These are phyloP conservation scores for Poecilia velifera DNA, from an alignment of 2,797 vertebrate species.

Conservation along the genomic window DNA sequence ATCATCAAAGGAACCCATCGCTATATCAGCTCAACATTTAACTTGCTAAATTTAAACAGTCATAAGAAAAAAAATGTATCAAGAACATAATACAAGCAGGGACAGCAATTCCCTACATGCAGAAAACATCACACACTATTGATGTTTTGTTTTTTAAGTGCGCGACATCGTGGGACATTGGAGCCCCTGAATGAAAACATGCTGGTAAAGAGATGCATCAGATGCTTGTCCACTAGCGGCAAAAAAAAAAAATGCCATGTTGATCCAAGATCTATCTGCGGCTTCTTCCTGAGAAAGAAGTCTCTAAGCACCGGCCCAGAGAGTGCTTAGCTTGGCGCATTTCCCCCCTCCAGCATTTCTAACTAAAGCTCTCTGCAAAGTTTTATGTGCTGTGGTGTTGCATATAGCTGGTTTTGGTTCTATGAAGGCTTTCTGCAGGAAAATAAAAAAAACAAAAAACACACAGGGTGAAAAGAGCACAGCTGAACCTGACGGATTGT, in stretches of 20 bases:
- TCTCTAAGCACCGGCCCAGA: slow-evolving; percentile 46
- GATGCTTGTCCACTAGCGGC: slow-evolving; percentile 60
- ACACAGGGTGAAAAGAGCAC: background rate
- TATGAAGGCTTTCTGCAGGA: slow-evolving; percentile 47
- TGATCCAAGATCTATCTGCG: slow-evolving; percentile 69
- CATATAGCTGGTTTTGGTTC: slow-evolving; percentile 44
- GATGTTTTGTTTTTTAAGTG: slow-evolving; percentile 57
- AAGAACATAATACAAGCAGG: slow-evolving; percentile 33
- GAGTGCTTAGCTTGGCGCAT: slow-evolving; percentile 61
- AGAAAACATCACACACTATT: slow-evolving; percentile 41
- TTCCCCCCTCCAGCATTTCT: slow-evolving; percentile 35
- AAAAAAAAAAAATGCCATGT: slow-evolving; percentile 39
- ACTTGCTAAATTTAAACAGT: background rate
- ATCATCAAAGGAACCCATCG: background rate
- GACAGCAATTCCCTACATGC: slow-evolving; percentile 35
- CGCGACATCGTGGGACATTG: slow-evolving; percentile 41
- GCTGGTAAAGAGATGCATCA: slow-evolving; percentile 65
- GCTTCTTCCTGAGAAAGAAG: slow-evolving; percentile 57
- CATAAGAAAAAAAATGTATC: slow-evolving; percentile 25
- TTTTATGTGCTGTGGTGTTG: slow-evolving; percentile 36
- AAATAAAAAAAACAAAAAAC: background rate
- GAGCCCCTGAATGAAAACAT: slow-evolving; percentile 68
- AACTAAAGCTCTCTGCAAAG: slow-evolving; percentile 45
- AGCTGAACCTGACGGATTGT: background rate
- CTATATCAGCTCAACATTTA: background rate